phyloP scores from a whole-genome alignment of 2,888 invertebrate species.

The Hydroisotoma schaefferi region DNA sequence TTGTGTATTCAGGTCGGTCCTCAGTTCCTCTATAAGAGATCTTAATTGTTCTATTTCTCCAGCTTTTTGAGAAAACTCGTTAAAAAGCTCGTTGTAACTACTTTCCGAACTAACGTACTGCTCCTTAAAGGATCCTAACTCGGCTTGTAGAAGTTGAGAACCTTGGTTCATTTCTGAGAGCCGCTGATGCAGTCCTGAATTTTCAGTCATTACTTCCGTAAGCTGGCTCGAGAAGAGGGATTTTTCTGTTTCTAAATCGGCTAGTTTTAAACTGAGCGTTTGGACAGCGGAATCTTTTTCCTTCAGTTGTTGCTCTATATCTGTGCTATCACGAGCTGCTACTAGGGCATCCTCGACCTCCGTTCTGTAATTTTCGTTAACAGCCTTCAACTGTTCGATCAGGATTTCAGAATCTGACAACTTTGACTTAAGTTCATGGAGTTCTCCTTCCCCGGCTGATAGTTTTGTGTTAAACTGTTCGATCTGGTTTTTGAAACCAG shows the following conservation, averaged over 20 bases:
- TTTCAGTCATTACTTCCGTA: background rate
- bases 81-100: conserved; percentile 4
- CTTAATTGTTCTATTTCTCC: conserved; percentile 1
- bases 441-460: no score
- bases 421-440: conserved; percentile 4
- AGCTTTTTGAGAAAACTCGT: background rate
- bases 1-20: background rate
- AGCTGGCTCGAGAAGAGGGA: background rate
- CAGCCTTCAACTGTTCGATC: background rate
- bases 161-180: background rate
- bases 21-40: background rate
- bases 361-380: background rate
- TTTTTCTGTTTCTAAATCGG: background rate
- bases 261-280: background rate
- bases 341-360: background rate
- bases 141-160: background rate
- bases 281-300: background rate
- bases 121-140: background rate
- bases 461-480: conserved; percentile 1
- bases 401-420: no score
- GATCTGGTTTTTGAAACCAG: background rate
- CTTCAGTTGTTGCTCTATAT: background rate
- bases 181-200: background rate
- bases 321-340: background rate
- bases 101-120: conserved; percentile 1